Evolutionary conservation across 2,888 invertebrate genomes (phyloP).

Genomic region (Neoascia interrupta): DNA sequence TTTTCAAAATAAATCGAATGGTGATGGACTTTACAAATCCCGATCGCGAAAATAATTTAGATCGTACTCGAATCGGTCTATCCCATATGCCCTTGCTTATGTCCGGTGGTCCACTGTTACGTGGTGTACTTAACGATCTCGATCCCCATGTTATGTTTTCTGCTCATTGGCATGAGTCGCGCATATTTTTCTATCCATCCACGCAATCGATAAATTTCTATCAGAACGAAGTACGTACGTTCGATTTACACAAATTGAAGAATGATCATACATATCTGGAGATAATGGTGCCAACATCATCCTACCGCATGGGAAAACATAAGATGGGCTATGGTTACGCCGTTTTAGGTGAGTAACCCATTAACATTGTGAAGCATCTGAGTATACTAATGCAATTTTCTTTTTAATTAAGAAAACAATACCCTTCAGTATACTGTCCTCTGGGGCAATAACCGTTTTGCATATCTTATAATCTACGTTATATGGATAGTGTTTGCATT

Average conservation of each 20-base stretch:
- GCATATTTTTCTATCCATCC: constrained; percentile 78
- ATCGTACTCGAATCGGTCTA: constrained; percentile 81
- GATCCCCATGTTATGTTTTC: constrained; percentile 86
- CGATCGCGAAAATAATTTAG: constrained; percentile 78
- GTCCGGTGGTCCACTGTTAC: constrained; percentile 79
- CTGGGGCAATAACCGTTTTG: constrained; percentile 78
- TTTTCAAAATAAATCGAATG: constrained; percentile 88
- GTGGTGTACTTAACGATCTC: constrained; percentile 82
- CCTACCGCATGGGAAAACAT: constrained; percentile 96
- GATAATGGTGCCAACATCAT: constrained; percentile 95
- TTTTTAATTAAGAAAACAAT: constrained; percentile 74
- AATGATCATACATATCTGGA: constrained; percentile 83
- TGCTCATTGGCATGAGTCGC: constrained; percentile 84
- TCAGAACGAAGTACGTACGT: constrained; percentile 75
- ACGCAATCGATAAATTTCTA: constrained; percentile 77
- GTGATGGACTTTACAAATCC: constrained; percentile 83
- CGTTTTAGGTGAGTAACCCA: constrained; percentile 84
- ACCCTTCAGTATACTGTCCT: constrained; percentile 77
- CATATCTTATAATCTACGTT: constrained; percentile 74
- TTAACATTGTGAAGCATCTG: neutral
- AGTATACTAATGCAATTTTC: constrained; percentile 5
- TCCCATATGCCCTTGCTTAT: constrained; percentile 86
- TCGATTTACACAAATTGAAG: constrained; percentile 75
- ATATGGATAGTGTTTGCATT: constrained; percentile 76
- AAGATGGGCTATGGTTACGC: constrained; percentile 93